A percentile compares a stretch with the other conserved stretches of the same genome.
These are phyloP conservation scores for Pinna nobilis DNA, from an alignment of 1,140 invertebrate species.

Conservation along the genomic window DNA sequence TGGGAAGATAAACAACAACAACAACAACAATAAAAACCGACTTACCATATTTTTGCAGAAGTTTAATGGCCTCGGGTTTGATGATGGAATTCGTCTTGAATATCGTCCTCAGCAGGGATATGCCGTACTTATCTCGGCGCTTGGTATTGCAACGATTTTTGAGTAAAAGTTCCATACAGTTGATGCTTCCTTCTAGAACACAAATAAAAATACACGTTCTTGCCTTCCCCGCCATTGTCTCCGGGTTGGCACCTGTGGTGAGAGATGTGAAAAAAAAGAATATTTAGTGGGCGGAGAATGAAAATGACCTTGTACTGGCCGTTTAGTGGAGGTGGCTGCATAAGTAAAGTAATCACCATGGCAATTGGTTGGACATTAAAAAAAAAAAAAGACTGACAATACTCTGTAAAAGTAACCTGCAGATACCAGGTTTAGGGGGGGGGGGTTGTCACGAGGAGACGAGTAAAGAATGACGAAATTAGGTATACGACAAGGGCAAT, in stretches of 20 bases:
- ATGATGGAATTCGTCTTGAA: constrained; percentile 21
- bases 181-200: constrained; percentile 3
- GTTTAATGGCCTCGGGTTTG: constrained; percentile 22
- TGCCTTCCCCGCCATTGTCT: neutral
- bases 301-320: too few relatives aligned
- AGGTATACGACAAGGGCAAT: too few relatives aligned
- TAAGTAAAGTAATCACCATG: too few relatives aligned
- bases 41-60: constrained; percentile 17
- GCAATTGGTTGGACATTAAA: too few relatives aligned
- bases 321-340: too few relatives aligned
- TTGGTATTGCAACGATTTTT: constrained; percentile 10
- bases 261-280: neutral
- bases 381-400: too few relatives aligned
- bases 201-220: neutral
- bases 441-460: too few relatives aligned
- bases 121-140: neutral
- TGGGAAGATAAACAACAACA: neutral
- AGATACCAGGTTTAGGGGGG: too few relatives aligned
- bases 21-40: neutral
- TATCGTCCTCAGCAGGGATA: constrained; percentile 7
- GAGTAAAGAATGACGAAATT: too few relatives aligned
- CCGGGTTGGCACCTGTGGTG: constrained; percentile 4
- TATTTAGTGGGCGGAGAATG: neutral
- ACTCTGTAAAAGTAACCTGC: too few relatives aligned
- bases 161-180: constrained; percentile 14